Evolutionary conservation across 2,888 invertebrate species (phyloP), one percentile per base, ranked within the genome.

Genomic region (Orthosia cruda): DNA sequence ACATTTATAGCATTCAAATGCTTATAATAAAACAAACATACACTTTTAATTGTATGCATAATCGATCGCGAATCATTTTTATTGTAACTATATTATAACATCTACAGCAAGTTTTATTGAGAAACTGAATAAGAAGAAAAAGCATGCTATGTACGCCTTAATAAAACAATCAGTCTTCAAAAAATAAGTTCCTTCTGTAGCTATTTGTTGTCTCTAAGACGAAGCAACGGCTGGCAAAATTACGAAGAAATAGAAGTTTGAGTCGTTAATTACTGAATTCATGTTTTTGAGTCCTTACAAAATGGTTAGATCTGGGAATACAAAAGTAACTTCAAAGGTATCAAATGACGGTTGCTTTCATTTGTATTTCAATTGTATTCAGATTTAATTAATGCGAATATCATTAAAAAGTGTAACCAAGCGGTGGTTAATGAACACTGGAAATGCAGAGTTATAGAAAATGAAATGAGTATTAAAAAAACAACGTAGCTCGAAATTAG

Each of bases 21-120:
- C 75, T 74, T 49, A 66, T 23, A 55, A 62, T 32, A 18, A 84
- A 80, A 68, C 65, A 80, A 82, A 87, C 71, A 69, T 69, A 71
- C 71, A 61, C 71, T 62, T 61, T 83, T 88, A 84, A 72, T 77
- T 86, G 59, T 87, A 88, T 92, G 91, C 91, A 92, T 92, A 92
- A 92, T 92, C 88, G 73, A 81, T 86, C 91, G 91, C 91, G 91
- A 92, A 91, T 91, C 91, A 70, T 89, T 81, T 70, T 74, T 83
- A 66, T 81, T 67, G 76, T 61, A 63, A 79, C 61, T 77, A 81
- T 40, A 71, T 74, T 59, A 57, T 55, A 72, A 80, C 64, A 78
- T 74, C 18, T 55, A 77, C 23, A 61, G 15, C 16, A 71, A 66
- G 23, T 52, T 26, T 32, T 32, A 52, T 23, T 32, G 1, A n/a